Base-by-base conservation (phyloP, 2,113 vertebrate species). In the Ranitomeya variabilis region DNA sequence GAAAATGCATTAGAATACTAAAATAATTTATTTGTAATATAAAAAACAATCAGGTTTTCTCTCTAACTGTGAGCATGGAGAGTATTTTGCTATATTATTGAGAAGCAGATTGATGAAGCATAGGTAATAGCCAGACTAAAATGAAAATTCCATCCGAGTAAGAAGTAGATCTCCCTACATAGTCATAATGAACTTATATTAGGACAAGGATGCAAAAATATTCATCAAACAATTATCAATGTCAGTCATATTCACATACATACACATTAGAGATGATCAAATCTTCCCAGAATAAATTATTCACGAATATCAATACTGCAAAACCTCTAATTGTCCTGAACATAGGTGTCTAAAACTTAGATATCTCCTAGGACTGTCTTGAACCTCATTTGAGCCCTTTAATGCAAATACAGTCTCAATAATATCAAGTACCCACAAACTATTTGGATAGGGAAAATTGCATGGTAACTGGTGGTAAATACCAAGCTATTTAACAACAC, bases 1-100 rank as follows among this genome's bases (percentile, higher is more conserved):
- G 11, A 45, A 83, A 51, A 83, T 66, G 52, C 37, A 83, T 83
- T 66, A 83, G 59, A 83, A 83, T 62, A 64, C 57, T 82, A 10
- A 82, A 80, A 80, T 74, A 80, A 60, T 80, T 6, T 81, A 62
- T 37, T 74, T 62, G 59, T 62, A 18, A 37, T 62, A 37, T 45
- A 19, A 26, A 5, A 62, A 62, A 62, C 7, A 19, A 81, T 81
- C 19, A 19, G 15, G 31, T 12, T 62, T 81, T 64, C 23, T 45
- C 26, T 62, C 15, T 62, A 81, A 59, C 8, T 8, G 26, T 9
- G 59, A 45, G 2, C 21, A 45, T 52, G 51, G 31, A 37, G 1
- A 51, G 18, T 3, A 76, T 73, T 52, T 52, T 76, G 73, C 45
- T 12, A 3, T 1, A 52, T 31, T 18, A 37, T 16, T 18, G 71